Conservation (phyloP, 92 coral and sea anemone species). For the Paramuricea clavata region DNA sequence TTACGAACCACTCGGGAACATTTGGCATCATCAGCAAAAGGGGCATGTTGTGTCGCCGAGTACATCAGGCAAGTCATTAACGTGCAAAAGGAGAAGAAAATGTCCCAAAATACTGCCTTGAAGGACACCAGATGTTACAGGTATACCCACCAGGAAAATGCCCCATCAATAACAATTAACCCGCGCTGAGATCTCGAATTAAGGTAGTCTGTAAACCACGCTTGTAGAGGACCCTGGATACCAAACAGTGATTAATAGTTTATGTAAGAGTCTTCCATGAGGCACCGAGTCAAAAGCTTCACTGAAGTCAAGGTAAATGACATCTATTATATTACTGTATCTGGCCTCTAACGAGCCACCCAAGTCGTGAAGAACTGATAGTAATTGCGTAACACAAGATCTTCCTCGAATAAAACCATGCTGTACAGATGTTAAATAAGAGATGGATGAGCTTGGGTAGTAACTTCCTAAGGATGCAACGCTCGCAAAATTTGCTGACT, state of each 20-base stretch:
- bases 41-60: constrained; percentile 27
- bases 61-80: constrained; percentile 57
- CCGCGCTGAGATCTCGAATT: neutral
- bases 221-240: constrained; percentile 38
- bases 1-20: constrained; percentile 38
- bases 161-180: neutral
- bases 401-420: constrained; percentile 41
- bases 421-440: constrained; percentile 9
- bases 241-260: constrained; percentile 28
- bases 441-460: constrained; percentile 14
- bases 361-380: constrained; percentile 41
- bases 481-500: constrained; percentile 64
- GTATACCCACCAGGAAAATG: neutral
- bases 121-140: neutral
- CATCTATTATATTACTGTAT: neutral
- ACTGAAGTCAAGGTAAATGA: too few relatives aligned
- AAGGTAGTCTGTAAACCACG: constrained; percentile 29
- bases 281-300: too few relatives aligned
- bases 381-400: constrained; percentile 64
- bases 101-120: constrained; percentile 60
- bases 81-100: constrained; percentile 44
- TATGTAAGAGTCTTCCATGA: neutral
- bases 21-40: constrained; percentile 65
- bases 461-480: constrained; percentile 54
- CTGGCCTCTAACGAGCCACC: constrained; percentile 40